These are phyloP conservation scores for Propithecus coquereli DNA, from an alignment of 2,113 vertebrate species.

Conservation along the genomic window DNA sequence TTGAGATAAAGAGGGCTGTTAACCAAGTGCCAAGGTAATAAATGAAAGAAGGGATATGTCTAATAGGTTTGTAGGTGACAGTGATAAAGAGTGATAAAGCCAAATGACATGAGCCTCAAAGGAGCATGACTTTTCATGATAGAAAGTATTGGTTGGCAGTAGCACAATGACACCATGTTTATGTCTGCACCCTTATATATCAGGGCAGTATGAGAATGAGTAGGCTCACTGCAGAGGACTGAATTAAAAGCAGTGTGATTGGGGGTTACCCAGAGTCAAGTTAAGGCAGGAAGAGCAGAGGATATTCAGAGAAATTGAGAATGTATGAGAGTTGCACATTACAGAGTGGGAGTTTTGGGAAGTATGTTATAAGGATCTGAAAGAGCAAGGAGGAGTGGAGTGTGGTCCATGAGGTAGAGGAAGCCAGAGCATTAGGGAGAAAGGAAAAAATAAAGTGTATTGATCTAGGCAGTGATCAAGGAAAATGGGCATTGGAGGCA, in stretches of 20 bases:
- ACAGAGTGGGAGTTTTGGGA: not conserved
- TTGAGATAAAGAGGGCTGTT: slow-evolving; percentile 2
- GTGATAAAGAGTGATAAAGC: not conserved
- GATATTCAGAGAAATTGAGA: not conserved
- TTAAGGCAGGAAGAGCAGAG: not conserved
- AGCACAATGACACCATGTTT: not conserved
- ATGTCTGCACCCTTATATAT: not conserved
- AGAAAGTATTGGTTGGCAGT: not conserved
- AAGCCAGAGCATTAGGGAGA: not conserved
- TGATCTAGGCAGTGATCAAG: not conserved
- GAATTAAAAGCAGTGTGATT: not conserved
- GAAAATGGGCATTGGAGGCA: not conserved
- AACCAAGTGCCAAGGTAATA: not conserved
- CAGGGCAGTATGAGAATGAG: not conserved
- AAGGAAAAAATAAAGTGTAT: not conserved
- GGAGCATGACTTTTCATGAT: not conserved
- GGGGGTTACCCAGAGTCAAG: not conserved
- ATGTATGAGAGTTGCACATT: not conserved
- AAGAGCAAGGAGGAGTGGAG: not conserved
- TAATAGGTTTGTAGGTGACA: not conserved
- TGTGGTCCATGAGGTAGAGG: not conserved
- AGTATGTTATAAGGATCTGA: not conserved
- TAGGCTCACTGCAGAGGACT: not conserved
- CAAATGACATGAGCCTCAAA: not conserved
- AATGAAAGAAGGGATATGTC: not conserved